Base-by-base conservation (phyloP, 2,797 vertebrate genomes). In the Euphonia xanthogaster region DNA sequence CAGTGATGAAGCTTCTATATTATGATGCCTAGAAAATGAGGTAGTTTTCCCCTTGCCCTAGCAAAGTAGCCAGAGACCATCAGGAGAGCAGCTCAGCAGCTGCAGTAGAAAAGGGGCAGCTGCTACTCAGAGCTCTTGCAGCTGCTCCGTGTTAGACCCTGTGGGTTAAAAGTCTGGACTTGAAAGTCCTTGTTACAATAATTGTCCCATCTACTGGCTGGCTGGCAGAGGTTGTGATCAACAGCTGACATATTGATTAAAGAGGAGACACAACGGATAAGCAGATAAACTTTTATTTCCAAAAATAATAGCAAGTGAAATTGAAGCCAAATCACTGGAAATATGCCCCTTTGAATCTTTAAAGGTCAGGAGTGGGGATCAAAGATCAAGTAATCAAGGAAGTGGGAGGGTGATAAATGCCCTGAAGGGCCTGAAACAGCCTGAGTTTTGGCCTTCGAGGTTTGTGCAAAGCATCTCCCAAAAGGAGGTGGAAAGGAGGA, bases 161-260 rank as follows among this genome's bases (percentile, higher is more conserved):
- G 68, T 93, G 76, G 66, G 90, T 96, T 97, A 90, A 88, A 95
- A 94, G 78, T 94, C 94, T 94, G 94, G 87, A 80, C 89, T 94
- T 94, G 61, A 83, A 94, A 96, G 85, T 94, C 90, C 94, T 92
- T 93, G 72, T 94, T 93, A 96, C 65, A 92, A 88, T 90, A 95
- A 96, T 84, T 89, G 84, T 87, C 78, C 88, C 78, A 83, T 81
- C 86, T 91, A 93, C 74, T 95, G 37, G 57, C 45, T 93, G 54
- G 61, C 78, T 96, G 93, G 92, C 91, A 96, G 78, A 14, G 35
- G 62, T 40, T 87, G 61, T 82, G 65, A 91, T 93, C 93, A 93
- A 83, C 91, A 96, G 91, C 91, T 97, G 96, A 96, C 30, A 63
- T 96, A 96, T 94, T 97, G 97, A 93, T 97, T 97, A 97, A 97